These are phyloP conservation scores for Glaucidium brasilianum DNA, from an alignment of 2,113 vertebrate genomes.

Conservation along the genomic window DNA sequence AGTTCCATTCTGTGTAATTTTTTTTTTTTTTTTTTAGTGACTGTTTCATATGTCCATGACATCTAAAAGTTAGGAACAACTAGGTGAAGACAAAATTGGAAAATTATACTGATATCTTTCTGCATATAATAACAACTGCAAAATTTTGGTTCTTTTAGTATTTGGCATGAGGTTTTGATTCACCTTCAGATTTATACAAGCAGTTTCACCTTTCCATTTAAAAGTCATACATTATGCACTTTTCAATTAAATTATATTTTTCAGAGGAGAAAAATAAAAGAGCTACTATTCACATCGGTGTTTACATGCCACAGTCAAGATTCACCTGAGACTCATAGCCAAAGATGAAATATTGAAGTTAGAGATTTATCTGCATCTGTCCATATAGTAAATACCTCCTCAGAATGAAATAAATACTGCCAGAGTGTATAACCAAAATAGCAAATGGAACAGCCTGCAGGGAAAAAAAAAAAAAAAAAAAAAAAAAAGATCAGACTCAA, in stretches of 20 bases:
- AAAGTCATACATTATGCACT: neutral
- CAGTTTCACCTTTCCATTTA: neutral
- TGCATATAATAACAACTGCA: neutral
- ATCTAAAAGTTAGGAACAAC: neutral
- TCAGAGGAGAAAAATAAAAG: neutral
- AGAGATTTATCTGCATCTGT: neutral
- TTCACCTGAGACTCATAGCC: neutral
- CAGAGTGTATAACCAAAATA: neutral
- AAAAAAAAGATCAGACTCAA: neutral
- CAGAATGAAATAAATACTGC: neutral
- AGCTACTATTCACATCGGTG: neutral
- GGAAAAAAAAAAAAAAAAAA: neutral
- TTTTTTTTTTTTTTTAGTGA: neutral
- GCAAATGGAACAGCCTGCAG: neutral
- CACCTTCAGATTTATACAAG: neutral
- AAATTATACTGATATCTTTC: neutral
- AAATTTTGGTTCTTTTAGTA: neutral
- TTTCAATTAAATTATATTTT: neutral
- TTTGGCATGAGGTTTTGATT: neutral
- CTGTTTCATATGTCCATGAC: neutral
- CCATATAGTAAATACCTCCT: neutral
- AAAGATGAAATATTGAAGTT: neutral
- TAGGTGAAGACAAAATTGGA: neutral
- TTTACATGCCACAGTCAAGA: neutral
- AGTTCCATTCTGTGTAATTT: neutral